Percentiles rank a stretch among this genome's conserved stretches.
These are phyloP conservation scores for Peromyscus maniculatus DNA, from an alignment of 2,113 vertebrate genomes.

Conservation along the genomic window DNA sequence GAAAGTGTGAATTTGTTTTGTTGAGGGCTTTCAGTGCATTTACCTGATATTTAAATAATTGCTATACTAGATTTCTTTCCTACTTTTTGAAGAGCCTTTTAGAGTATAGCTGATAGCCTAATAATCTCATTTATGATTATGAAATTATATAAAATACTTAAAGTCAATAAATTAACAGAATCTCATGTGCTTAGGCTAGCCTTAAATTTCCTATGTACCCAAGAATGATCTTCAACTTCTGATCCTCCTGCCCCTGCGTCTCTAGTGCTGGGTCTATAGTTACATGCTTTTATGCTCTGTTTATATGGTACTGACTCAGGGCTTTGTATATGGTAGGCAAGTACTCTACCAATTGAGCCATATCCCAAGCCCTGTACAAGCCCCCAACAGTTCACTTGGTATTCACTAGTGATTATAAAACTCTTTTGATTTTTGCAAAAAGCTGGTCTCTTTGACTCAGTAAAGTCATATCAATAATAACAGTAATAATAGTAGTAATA, in stretches of 20 bases:
- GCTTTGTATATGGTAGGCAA: background rate
- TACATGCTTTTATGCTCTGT: background rate
- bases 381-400: background rate
- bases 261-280: background rate
- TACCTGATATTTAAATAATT: constrained; percentile 31
- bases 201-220: background rate
- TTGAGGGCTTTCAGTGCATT: background rate
- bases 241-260: background rate
- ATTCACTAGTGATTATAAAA: background rate
- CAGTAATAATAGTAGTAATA: background rate
- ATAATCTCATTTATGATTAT: constrained; percentile 4
- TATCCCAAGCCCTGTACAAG: background rate
- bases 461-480: background rate
- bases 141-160: background rate
- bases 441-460: background rate
- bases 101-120: background rate
- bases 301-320: background rate
- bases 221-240: background rate
- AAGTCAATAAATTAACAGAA: background rate
- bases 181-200: background rate
- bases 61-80: constrained; percentile 4
- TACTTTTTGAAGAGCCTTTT: background rate
- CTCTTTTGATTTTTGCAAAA: background rate
- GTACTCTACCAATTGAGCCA: background rate
- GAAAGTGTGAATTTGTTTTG: background rate